phyloP scores from a whole-genome alignment of 2,888 invertebrate species.

The Xiphydria camelus region DNA sequence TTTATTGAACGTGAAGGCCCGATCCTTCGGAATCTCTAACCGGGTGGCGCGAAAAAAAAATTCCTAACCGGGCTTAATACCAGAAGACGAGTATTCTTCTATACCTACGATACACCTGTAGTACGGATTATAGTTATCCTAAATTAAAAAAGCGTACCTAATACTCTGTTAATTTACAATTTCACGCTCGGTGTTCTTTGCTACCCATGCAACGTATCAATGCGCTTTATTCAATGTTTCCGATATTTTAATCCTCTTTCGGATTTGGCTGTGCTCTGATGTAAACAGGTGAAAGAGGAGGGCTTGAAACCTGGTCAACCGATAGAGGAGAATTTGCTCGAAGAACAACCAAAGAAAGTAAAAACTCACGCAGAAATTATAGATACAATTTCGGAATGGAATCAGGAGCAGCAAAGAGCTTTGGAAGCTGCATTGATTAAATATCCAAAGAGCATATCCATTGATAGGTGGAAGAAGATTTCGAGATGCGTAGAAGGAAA shows the following conservation, averaged over 20 bases:
- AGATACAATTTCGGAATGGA: slow-evolving; percentile 71
- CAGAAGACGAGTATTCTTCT: too few relatives aligned
- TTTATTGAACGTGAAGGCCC: too few relatives aligned
- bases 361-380: slow-evolving; percentile 61
- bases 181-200: too few relatives aligned
- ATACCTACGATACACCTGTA: too few relatives aligned
- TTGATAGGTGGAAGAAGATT: slow-evolving; percentile 91
- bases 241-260: slow-evolving; percentile 51
- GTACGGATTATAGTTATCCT: too few relatives aligned
- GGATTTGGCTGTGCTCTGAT: too few relatives aligned
- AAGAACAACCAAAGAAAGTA: slow-evolving; percentile 67
- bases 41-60: too few relatives aligned
- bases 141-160: too few relatives aligned
- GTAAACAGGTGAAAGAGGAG: slow-evolving; percentile 47
- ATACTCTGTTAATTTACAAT: too few relatives aligned
- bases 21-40: too few relatives aligned
- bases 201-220: too few relatives aligned
- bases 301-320: slow-evolving; percentile 60
- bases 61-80: too few relatives aligned
- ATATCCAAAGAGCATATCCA: slow-evolving; percentile 77
- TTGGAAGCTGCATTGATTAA: slow-evolving; percentile 83
- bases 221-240: slow-evolving; percentile 74
- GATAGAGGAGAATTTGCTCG: slow-evolving; percentile 59
- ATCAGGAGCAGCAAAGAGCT: slow-evolving; percentile 84
- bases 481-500: slow-evolving; percentile 84